Base-by-base conservation (phyloP, 1,140 invertebrate genomes). In the Danaus plexippus region DNA sequence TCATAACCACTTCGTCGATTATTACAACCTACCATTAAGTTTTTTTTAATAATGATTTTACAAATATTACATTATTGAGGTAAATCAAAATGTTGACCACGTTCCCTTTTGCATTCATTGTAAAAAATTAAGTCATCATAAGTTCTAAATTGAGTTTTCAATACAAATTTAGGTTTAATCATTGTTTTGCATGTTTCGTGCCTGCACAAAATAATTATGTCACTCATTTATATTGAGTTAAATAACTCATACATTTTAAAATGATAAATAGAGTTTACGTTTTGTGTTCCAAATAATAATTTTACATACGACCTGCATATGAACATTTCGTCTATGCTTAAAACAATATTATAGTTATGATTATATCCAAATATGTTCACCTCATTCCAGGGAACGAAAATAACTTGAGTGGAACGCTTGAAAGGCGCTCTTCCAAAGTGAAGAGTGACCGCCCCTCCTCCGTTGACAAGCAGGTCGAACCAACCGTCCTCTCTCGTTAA, bases 391-490 rank as follows among this genome's bases (percentile, higher is more conserved):
- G 96, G 96, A 12, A 98, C 95, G 76, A 95, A 96, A 4, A 98
- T 94, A 54, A 97, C 96, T 73, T 95, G 92, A n/a, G 91, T 94
- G 63, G 96, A 93, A 1, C 95, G 92, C 50, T 94, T 92, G 83
- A 98, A 98, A 0, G 97, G 97, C 43, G 95, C 93, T 57, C 97
- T 90, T 52, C 97, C 96, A 74, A 99, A 98, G 75, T 97, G 94
- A 10, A 99, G 86, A 0, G 95, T 98, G 0, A 99, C 95, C 0
- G 97, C 96, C 0, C 97, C 97, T 8, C 97, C 97, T 8, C 98
- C 97, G 85, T 99, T 99, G 11, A 99, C 97, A 70, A 99, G 90
- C 6, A 99, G 90, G 87, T 99, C 97, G 88, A 99, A 99, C 93
- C 96, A 96, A 45, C 95, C 95, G 70, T 96, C 95, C 65, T 95